Evolutionary conservation across 2,113 vertebrate genomes (phyloP), one percentile per base, ranked within the genome.

Genomic region (Parotia lawesii): DNA sequence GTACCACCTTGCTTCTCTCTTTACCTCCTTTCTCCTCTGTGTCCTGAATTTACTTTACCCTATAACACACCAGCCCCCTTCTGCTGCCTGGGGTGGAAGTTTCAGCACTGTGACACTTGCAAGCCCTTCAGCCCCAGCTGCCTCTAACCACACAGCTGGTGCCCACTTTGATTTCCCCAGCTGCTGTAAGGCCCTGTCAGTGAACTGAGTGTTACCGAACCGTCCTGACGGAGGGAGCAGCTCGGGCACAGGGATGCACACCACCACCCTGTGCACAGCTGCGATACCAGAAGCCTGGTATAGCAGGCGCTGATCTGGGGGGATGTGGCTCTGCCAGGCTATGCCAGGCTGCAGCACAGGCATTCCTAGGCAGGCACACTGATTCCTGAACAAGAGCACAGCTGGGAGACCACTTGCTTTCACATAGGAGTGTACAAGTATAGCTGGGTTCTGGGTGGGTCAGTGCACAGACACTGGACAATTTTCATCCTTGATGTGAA

Each of bases 401-500:
- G 17, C 35, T 22, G 15, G 28, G 9, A n/a, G n/a, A 22, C 6
- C 1, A 0, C 17, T n/a, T 28, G 4, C 19, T 58, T 64, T 37
- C 57, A 71, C 9, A 6, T 0, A 18, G 27, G 14, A 38, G 4
- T 1, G 0, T 8, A 15, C 4, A 13, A 14, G 25, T 29, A 7
- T 19, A 7, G 27, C 9, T 0, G 1, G 27, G 35, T 27, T 42
- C 53, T 1, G 4, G 4, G 2, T n/a, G 16, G 44, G 45, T 16
- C 38, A 21, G 1, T 12, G 22, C 38, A 33, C 18, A 70, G 42
- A 24, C n/a, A 21, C 13, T 0, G 29, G 23, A 10, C 15, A 9
- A 0, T 37, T 44, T 24, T 45, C 5, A 17, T 11, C n/a, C 24
- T 29, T 50, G 50, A 44, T 1, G 0, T 42, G 23, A 77, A 25